A percentile compares a stretch with the other conserved stretches of the same genome.
These are phyloP conservation scores for Oreocharis arfaki DNA, from an alignment of 2,113 vertebrate genomes.

Conservation along the genomic window DNA sequence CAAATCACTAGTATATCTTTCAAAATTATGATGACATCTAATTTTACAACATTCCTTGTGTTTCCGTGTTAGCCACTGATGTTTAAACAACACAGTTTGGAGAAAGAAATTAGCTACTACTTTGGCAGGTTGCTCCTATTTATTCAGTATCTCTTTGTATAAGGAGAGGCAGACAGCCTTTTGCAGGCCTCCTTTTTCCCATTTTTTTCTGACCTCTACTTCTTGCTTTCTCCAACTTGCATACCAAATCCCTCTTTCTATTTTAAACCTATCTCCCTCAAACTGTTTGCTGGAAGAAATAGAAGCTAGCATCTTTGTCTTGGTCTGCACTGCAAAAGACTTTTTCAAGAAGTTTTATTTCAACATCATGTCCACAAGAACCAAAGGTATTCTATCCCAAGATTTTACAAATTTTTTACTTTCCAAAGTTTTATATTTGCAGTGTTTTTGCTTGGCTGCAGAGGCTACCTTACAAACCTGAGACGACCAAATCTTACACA, in stretches of 20 bases:
- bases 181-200: not conserved
- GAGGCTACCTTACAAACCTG: not conserved
- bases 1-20: not conserved
- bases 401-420: not conserved
- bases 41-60: not conserved
- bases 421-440: not conserved
- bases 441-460: not conserved
- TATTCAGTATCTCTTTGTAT: not conserved
- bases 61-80: not conserved
- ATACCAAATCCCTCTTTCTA: not conserved
- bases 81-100: not conserved
- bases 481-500: not conserved
- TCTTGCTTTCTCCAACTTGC: not conserved
- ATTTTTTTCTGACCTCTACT: not conserved
- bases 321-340: not conserved
- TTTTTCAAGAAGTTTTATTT: not conserved
- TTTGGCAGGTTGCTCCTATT: not conserved
- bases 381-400: not conserved
- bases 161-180: not conserved
- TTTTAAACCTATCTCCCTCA: not conserved
- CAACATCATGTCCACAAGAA: not conserved
- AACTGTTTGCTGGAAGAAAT: not conserved
- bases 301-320: not conserved
- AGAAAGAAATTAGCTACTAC: not conserved
- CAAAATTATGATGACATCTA: not conserved